Percentiles rank a stretch among this genome's conserved stretches.
phyloP scores from a whole-genome alignment of 2,888 invertebrate species.

The Temnothorax unifasciatus region DNA sequence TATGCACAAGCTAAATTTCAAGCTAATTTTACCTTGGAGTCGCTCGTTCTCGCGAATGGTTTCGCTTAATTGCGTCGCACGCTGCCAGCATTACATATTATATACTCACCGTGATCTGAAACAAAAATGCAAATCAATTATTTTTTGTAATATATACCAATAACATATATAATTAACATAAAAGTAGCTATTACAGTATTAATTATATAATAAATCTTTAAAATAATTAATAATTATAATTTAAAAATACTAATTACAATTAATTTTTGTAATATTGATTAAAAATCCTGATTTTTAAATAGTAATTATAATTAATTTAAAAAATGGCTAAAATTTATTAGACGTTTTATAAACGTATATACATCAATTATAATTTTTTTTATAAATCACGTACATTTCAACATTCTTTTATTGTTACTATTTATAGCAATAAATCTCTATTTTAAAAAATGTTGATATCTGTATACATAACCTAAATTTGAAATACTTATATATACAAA shows the following conservation, averaged over 20 bases:
- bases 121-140: conserved; percentile 57
- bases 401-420: not conserved
- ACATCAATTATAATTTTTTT: not conserved
- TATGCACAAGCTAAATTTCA: conserved; percentile 42
- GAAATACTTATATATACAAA: too few relatives aligned
- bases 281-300: not conserved
- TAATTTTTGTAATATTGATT: not conserved
- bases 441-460: too few relatives aligned
- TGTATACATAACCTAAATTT: too few relatives aligned
- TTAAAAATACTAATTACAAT: not conserved
- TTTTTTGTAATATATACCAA: not conserved
- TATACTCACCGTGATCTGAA: conserved; percentile 74
- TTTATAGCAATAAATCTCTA: not conserved
- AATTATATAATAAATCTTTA: too few relatives aligned
- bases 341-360: not conserved
- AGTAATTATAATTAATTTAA: not conserved
- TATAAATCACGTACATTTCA: not conserved
- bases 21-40: conserved; percentile 51
- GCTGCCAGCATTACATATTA: conserved; percentile 23
- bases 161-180: not conserved
- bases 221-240: not conserved
- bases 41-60: conserved; percentile 31
- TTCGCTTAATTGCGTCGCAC: conserved; percentile 46
- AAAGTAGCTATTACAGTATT: not conserved
- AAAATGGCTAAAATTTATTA: not conserved